phyloP scores from a whole-genome alignment of 2,113 vertebrate genomes.

The Motacilla tschutschensis region DNA sequence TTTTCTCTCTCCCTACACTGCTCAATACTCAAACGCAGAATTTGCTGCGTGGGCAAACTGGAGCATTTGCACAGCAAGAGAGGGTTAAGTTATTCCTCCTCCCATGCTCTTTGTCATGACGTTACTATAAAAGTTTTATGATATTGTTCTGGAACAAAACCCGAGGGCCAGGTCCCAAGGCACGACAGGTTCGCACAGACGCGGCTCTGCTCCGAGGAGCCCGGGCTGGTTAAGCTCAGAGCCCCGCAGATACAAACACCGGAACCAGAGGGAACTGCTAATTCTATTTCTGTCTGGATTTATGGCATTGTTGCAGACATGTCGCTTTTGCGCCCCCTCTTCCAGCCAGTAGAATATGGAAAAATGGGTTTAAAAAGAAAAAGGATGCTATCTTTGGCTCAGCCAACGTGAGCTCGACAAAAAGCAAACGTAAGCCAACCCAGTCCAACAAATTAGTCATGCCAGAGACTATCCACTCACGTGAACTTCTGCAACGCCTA shows the following conservation, averaged over 20 bases:
- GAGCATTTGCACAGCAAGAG: not conserved
- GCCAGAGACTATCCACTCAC: conserved; percentile 31
- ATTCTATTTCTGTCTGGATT: conserved; percentile 47
- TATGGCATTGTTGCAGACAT: conserved; percentile 13
- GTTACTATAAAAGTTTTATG: conserved; percentile 38
- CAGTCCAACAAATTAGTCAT: conserved; percentile 33
- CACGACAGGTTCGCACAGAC: conserved; percentile 6
- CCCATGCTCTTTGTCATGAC: not conserved
- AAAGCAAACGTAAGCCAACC: conserved; percentile 13
- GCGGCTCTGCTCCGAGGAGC: not conserved
- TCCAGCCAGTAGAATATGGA: conserved; percentile 30
- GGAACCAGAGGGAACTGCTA: conserved; percentile 26
- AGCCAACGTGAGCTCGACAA: not conserved
- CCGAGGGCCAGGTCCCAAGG: not conserved
- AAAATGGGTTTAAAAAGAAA: conserved; percentile 33
- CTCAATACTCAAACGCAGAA: not conserved
- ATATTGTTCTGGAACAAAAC: conserved; percentile 20
- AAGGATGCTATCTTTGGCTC: conserved; percentile 41
- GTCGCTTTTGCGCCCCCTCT: not conserved
- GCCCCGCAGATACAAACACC: not conserved
- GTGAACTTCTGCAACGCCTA: conserved; percentile 36
- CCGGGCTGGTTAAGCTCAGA: not conserved
- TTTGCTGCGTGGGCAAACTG: not conserved
- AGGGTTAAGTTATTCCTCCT: conserved; percentile 21
- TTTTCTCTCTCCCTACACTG: not conserved